phyloP scores from a whole-genome alignment of 2,888 invertebrate genomes.

The Caenorhabditis wallacei region DNA sequence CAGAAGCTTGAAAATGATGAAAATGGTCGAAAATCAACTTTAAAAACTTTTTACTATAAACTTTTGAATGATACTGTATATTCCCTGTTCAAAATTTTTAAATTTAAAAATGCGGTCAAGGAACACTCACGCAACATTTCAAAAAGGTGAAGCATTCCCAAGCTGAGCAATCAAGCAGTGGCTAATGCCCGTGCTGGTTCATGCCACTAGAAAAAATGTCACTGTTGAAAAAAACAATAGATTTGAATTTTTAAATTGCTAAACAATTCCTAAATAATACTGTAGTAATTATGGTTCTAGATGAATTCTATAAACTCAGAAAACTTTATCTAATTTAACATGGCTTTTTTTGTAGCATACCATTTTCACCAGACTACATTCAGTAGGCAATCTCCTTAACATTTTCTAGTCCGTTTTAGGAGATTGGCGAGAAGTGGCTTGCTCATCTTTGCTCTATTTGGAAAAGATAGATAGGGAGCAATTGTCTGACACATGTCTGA shows the following conservation, averaged over 20 bases:
- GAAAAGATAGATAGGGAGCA: conserved; percentile 49
- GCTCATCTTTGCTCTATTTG: conserved; percentile 54
- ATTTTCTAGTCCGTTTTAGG: conserved; percentile 31
- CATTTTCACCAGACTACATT: conserved; percentile 35
- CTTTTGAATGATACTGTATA: not conserved
- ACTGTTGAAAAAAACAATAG: not conserved
- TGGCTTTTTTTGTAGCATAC: not conserved
- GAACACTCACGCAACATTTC: conserved; percentile 22
- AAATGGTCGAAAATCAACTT: no score
- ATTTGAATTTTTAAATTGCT: not conserved
- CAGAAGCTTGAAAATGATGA: no score
- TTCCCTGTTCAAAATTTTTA: not conserved
- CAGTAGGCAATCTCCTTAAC: not conserved
- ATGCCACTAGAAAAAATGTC: conserved; percentile 28
- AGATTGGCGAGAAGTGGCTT: conserved; percentile 51
- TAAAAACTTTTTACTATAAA: no score
- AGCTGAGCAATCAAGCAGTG: conserved; percentile 46
- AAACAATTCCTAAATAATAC: no score
- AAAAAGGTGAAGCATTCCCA: conserved; percentile 14
- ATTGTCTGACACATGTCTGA: conserved; percentile 59
- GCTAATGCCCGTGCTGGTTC: conserved; percentile 30
- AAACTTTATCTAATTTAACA: no score
- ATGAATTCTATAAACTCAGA: no score
- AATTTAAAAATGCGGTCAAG: not conserved
- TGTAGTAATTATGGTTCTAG: no score